Percentiles rank a stretch among this genome's conserved stretches.
Evolutionary conservation across 2,113 vertebrate genomes (phyloP).

Genomic region (Mola mola): DNA sequence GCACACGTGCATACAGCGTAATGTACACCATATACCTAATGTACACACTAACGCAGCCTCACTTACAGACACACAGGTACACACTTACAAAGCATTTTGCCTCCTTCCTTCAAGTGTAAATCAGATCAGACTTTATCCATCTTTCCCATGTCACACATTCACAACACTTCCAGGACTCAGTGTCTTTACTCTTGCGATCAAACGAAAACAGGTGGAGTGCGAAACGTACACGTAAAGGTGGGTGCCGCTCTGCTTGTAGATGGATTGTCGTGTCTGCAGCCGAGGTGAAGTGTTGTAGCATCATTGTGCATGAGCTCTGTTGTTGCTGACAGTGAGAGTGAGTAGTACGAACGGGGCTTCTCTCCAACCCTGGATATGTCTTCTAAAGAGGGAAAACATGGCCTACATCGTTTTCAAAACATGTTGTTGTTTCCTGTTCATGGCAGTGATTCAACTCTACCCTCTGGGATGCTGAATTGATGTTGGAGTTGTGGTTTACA

Average conservation of each 20-base stretch:
- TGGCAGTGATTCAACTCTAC: not conserved
- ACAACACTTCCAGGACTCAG: constrained; percentile 60
- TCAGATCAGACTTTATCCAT: constrained; percentile 52
- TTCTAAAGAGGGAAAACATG: constrained; percentile 21
- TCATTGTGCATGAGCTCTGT: constrained; percentile 25
- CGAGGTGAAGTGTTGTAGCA: constrained; percentile 37
- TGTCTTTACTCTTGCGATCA: constrained; percentile 61
- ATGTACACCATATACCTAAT: constrained; percentile 28
- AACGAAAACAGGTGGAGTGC: constrained; percentile 61
- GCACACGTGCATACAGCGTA: constrained; percentile 20
- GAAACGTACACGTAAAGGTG: constrained; percentile 56
- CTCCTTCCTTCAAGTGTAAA: constrained; percentile 60
- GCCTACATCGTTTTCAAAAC: constrained; percentile 17
- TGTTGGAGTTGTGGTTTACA: constrained; percentile 30
- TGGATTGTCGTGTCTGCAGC: constrained; percentile 42
- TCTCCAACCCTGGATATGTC: constrained; percentile 43
- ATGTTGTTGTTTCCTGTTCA: not conserved
- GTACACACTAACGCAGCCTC: constrained; percentile 41
- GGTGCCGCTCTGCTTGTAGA: constrained; percentile 34
- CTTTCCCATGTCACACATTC: constrained; percentile 63
- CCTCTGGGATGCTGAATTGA: constrained; percentile 10
- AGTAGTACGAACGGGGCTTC: constrained; percentile 27
- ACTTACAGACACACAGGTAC: constrained; percentile 46
- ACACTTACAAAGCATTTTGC: constrained; percentile 54
- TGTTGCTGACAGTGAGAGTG: constrained; percentile 26